Conservation (phyloP, 1,140 invertebrate genomes). For the Fopius arisanus region DNA sequence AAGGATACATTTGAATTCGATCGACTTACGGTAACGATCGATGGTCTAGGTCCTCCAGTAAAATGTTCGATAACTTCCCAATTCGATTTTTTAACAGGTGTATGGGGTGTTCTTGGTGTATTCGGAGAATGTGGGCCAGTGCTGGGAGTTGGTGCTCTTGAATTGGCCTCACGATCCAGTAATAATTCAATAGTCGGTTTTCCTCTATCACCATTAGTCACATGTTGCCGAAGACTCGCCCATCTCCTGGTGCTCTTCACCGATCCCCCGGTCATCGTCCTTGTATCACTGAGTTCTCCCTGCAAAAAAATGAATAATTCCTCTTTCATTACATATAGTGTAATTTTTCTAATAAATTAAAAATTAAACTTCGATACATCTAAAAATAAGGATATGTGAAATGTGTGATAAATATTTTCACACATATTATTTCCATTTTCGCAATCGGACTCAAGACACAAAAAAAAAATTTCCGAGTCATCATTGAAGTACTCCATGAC, state of each 20-base stretch:
- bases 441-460: too few relatives aligned
- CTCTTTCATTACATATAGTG: too few relatives aligned
- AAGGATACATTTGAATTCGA: background rate
- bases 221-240: constrained; percentile 64
- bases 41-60: constrained; percentile 64
- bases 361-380: too few relatives aligned
- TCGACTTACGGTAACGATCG: constrained; percentile 54
- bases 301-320: constrained; percentile 37
- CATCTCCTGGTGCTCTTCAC: constrained; percentile 57
- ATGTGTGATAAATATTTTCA: too few relatives aligned
- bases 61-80: constrained; percentile 90
- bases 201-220: constrained; percentile 44
- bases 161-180: constrained; percentile 50
- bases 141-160: constrained; percentile 55
- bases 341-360: too few relatives aligned
- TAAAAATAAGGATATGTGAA: too few relatives aligned
- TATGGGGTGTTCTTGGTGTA: constrained; percentile 61
- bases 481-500: too few relatives aligned
- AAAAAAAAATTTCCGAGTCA: too few relatives aligned
- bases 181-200: constrained; percentile 50
- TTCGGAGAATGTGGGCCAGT: constrained; percentile 57
- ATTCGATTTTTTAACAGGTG: constrained; percentile 77
- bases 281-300: constrained; percentile 44
- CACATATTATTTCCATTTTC: too few relatives aligned
- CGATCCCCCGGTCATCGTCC: constrained; percentile 43